Evolutionary conservation across 2,888 invertebrate genomes (phyloP).

Genomic region (Micoletzkya japonica): DNA sequence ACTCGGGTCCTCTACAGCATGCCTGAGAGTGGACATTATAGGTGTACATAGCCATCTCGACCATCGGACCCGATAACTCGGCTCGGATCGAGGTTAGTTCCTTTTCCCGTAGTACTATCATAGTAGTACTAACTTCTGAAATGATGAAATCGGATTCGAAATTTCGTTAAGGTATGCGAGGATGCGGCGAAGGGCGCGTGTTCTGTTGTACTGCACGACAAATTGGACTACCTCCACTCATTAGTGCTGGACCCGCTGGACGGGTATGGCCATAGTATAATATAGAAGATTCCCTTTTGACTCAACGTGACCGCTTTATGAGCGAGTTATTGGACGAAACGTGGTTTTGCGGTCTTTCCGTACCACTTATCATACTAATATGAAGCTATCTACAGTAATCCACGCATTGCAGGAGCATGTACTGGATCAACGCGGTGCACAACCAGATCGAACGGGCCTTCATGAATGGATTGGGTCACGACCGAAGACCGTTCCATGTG

Average conservation of each 20-base stretch:
- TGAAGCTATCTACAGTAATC: neutral
- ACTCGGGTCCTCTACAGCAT: too few relatives aligned
- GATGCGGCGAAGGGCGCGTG: neutral
- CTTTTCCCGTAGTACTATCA: neutral
- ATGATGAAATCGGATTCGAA: neutral
- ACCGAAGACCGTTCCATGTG: conserved; percentile 39
- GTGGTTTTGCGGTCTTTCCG: neutral
- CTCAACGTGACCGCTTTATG: too few relatives aligned
- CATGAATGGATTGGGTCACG: conserved; percentile 43
- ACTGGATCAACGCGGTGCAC: conserved; percentile 41
- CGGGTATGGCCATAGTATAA: conserved; percentile 37
- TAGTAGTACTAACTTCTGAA: neutral
- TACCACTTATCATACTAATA: neutral
- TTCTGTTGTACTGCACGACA: conserved; percentile 29
- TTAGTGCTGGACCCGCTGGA: conserved; percentile 43
- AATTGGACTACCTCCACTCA: conserved; percentile 39
- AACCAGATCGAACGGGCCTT: conserved; percentile 45
- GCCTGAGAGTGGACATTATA: neutral
- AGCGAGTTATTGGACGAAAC: neutral
- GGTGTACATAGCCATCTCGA: conserved; percentile 24
- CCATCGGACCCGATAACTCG: conserved; percentile 23
- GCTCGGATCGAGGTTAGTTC: conserved; percentile 17
- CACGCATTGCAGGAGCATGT: conserved; percentile 39
- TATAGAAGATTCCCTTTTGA: neutral
- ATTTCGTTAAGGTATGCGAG: neutral